Evolutionary conservation across 23 tunicate genomes (phyloP), one percentile per base, ranked within the genome.

Genomic region (Trididemnum miniatum): DNA sequence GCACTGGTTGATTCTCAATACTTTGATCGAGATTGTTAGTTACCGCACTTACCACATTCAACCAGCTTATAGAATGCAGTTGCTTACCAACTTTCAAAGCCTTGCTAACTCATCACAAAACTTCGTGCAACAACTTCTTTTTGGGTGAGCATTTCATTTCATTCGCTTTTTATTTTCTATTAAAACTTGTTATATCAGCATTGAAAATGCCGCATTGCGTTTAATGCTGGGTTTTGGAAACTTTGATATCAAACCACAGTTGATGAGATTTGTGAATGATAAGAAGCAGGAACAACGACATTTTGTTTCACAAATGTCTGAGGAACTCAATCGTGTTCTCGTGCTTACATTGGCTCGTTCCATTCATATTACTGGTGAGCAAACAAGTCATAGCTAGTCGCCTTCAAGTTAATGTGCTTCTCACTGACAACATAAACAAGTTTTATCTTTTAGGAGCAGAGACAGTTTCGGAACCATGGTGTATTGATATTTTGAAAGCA

Each of bases 301-400:
- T 33, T 82, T 92, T 63, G 91, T 93, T 57, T 93, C 90, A 1
- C 92, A 88, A 35, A 82, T 80, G 18, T 88, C 92, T 2, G 98
- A 93, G 62, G 98, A 93, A 76, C 76, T 93, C 38, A 93, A 93
- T 80, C 44, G 98, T 1, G 98, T 84, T 36, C 74, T 93, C 36
- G 93, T 93, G 0, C 80, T 93, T 31, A 93, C 93, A 1, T 75
- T 93, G 4, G 98, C 98, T 22, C 78, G 93, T 30, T 93, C 93
- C 25, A 88, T 93, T 3, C 92, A 88, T 65, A 84, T 85, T 24
- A 92, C 97, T 31, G 94, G 94, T 88, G 26, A n/a, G 67, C 54
- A n/a, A n/a, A n/a, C n/a, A n/a, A n/a, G n/a, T n/a, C n/a, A n/a
- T n/a, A n/a, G n/a, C n/a, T n/a, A n/a, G n/a, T n/a, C n/a, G n/a